Conservation (phyloP, 2,113 vertebrate species). For the Perca schrenkii region DNA sequence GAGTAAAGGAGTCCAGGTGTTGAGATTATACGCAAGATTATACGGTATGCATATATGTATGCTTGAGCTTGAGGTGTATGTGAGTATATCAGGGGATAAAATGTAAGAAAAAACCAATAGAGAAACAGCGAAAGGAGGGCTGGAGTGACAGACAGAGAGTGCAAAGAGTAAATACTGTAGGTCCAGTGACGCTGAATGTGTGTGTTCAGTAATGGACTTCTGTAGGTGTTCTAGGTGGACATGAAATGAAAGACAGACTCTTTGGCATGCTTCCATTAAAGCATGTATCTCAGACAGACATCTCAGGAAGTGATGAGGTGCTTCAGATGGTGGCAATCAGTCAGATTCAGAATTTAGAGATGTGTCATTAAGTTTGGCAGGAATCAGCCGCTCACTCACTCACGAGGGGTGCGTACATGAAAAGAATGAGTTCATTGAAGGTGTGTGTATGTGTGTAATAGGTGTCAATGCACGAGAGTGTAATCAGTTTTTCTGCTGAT, state of each 20-base stretch:
- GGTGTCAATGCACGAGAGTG: not conserved
- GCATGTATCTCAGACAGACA: not conserved
- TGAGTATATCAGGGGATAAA: not conserved
- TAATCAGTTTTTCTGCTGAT: constrained; percentile 30
- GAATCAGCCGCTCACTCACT: constrained; percentile 2
- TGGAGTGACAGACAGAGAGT: constrained; percentile 13
- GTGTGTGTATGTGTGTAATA: constrained; percentile 26
- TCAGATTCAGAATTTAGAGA: constrained; percentile 18
- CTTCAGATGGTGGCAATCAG: constrained; percentile 29
- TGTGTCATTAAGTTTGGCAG: constrained; percentile 18
- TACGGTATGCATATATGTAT: not conserved
- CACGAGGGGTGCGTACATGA: not conserved
- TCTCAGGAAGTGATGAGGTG: constrained; percentile 11
- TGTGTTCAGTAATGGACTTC: constrained; percentile 41
- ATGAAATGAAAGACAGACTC: constrained; percentile 12
- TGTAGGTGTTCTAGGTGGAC: constrained; percentile 1
- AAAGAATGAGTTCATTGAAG: constrained; percentile 7
- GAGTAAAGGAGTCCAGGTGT: not conserved
- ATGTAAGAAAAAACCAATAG: not conserved
- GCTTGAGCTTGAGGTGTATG: not conserved
- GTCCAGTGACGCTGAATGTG: constrained; percentile 45
- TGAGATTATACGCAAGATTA: not conserved
- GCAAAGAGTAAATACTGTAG: constrained; percentile 39
- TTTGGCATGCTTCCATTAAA: constrained; percentile 18
- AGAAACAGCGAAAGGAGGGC: not conserved